phyloP scores from a whole-genome alignment of 1,140 invertebrate species.

The Zaprionus ghesquierei region DNA sequence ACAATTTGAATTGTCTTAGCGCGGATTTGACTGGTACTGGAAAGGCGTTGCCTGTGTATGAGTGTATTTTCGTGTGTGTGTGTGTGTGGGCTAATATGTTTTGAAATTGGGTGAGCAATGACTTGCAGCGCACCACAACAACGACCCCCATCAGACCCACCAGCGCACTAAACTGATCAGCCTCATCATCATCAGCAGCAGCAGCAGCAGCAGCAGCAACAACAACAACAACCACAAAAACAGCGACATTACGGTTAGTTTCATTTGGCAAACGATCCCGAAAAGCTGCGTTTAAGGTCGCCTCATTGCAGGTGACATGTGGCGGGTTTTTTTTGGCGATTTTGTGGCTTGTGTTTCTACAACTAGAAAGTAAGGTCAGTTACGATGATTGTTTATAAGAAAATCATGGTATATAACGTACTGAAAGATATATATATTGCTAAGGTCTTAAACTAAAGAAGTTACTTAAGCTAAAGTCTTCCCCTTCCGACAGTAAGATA shows the following conservation, averaged over 20 bases:
- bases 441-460: too few relatives aligned
- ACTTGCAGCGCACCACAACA: slow-evolving; percentile 51
- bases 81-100: slow-evolving; percentile 55
- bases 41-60: slow-evolving; percentile 26
- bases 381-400: not conserved
- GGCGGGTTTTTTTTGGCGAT: too few relatives aligned
- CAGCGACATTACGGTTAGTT: slow-evolving; percentile 35
- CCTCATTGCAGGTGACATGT: slow-evolving; percentile 18
- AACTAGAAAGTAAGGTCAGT: not conserved
- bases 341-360: not conserved
- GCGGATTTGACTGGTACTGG: slow-evolving; percentile 51
- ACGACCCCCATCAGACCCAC: slow-evolving; percentile 16
- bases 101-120: slow-evolving; percentile 77
- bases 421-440: too few relatives aligned
- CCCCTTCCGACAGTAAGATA: too few relatives aligned
- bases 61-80: slow-evolving; percentile 16
- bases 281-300: slow-evolving; percentile 69
- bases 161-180: not conserved
- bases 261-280: slow-evolving; percentile 64
- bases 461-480: too few relatives aligned
- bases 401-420: not conserved
- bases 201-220: slow-evolving; percentile 33
- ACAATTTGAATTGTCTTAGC: slow-evolving; percentile 65
- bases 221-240: slow-evolving; percentile 25
- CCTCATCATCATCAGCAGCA: slow-evolving; percentile 41